Base-by-base conservation (phyloP, 2,113 vertebrate genomes). In the Eudorcas thomsonii region DNA sequence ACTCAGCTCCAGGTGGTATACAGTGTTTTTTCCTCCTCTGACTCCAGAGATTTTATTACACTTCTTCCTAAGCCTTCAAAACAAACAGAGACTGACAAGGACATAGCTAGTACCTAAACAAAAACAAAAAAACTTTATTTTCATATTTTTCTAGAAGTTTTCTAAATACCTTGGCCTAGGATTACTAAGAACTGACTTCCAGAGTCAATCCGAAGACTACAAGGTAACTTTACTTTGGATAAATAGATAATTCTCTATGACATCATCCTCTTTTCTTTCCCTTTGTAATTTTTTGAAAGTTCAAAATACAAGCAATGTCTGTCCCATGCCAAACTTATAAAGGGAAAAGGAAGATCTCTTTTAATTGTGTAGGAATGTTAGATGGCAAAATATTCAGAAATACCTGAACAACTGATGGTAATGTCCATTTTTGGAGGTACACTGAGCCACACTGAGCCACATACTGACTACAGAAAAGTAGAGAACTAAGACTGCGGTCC, bases 21-120 rank as follows among this genome's bases (percentile, higher is more conserved):
- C 36, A 57, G 50, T 91, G 36, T 67, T 89, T 90, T 71, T 90
- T 87, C 62, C 67, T 30, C 6, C 52, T 67, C 80, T 85, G 43
- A 95, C 91, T 96, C 94, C 10, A 80, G 86, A 91, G 93, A 96
- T 67, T 93, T 93, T 88, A 96, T 97, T 85, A 74, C 10, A 28
- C 45, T 62, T 83, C 62, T 30, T 17, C 28, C 19, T 82, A 50
- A 83, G 77, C 57, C 74, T 96, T 94, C 62, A 78, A 92, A 97
- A 94, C 57, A 98, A 88, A 96, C 48, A 91, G 19, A 93, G 52
- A 8, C 74, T 93, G 39, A 74, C 81, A 83, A 96, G 62, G 54
- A 43, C 45, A 2, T 50, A 82, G 83, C 21, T 67, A n/a, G 1
- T 60, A 15, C n/a, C 64, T 48, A 50, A n/a, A 5, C 10, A 45